phyloP scores from a whole-genome alignment of 2,888 invertebrate genomes.

The Drosophila anomelani region DNA sequence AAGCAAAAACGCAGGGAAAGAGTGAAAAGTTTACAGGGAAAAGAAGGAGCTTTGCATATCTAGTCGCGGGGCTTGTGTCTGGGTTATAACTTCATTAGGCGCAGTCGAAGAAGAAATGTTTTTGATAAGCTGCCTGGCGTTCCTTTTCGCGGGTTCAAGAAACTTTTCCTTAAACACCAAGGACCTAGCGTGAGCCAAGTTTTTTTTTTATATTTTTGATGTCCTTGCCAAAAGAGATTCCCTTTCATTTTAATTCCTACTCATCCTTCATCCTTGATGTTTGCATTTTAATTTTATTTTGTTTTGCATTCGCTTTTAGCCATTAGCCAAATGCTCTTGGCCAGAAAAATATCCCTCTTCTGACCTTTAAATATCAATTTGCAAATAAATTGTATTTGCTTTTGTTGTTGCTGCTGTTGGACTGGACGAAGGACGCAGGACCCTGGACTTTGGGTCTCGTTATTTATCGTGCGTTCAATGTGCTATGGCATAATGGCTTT shows the following conservation, averaged over 20 bases:
- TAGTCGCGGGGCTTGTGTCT: constrained; percentile 31
- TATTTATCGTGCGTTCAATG: constrained; percentile 70
- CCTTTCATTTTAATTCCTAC: constrained; percentile 48
- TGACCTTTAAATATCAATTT: constrained; percentile 80
- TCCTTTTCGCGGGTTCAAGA: constrained; percentile 20
- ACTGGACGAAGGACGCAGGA: constrained; percentile 3
- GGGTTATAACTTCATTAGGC: constrained; percentile 50
- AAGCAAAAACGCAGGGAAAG: not conserved
- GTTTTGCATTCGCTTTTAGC: constrained; percentile 47
- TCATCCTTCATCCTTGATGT: constrained; percentile 25
- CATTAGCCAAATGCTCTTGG: constrained; percentile 54
- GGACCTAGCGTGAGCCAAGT: constrained; percentile 7
- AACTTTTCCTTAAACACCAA: constrained; percentile 13
- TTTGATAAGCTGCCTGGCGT: constrained; percentile 36
- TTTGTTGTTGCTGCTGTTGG: constrained; percentile 48
- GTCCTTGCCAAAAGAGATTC: constrained; percentile 39
- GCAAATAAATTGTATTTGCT: constrained; percentile 76
- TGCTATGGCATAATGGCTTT: constrained; percentile 73
- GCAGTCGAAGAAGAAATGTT: constrained; percentile 29
- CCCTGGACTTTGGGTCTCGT: constrained; percentile 29
- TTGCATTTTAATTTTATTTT: constrained; percentile 9
- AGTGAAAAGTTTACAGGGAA: constrained; percentile 1
- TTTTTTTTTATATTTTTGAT: constrained; percentile 10
- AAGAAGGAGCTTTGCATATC: constrained; percentile 38
- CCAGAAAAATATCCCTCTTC: constrained; percentile 19